Percentiles rank a stretch among this genome's conserved stretches.
These are phyloP conservation scores for Campoplex capitator DNA, from an alignment of 2,888 invertebrate genomes.

Conservation along the genomic window DNA sequence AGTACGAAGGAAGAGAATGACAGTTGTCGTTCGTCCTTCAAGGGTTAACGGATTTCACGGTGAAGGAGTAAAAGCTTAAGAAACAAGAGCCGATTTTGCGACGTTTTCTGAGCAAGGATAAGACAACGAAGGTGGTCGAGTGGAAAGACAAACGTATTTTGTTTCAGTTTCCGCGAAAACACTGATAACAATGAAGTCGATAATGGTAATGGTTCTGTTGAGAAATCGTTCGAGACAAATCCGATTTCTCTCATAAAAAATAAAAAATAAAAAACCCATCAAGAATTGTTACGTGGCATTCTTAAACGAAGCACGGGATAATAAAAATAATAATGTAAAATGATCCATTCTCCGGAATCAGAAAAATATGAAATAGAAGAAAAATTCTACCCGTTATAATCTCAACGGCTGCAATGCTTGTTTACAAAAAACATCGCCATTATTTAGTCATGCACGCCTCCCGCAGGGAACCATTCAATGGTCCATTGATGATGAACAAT, in stretches of 20 bases:
- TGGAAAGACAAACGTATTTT: constrained; percentile 33
- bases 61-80: constrained; percentile 35
- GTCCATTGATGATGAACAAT: no score
- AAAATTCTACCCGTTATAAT: no score
- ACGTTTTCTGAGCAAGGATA: constrained; percentile 24
- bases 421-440: no score
- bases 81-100: constrained; percentile 44
- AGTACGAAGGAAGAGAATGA: not conserved
- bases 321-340: no score
- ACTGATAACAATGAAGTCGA: constrained; percentile 4
- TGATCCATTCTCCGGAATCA: no score
- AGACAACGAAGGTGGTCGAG: constrained; percentile 34
- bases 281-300: not conserved
- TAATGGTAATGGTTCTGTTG: constrained; percentile 8
- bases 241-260: not conserved
- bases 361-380: no score
- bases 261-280: not conserved
- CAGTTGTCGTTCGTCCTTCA: constrained; percentile 3
- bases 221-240: constrained; percentile 7
- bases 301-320: not conserved
- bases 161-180: not conserved
- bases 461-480: no score
- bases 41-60: constrained; percentile 37
- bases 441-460: no score
- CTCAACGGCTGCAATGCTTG: no score